Base-by-base conservation (phyloP, 92 coral and sea anemone genomes). In the Blastomussa wellsi region DNA sequence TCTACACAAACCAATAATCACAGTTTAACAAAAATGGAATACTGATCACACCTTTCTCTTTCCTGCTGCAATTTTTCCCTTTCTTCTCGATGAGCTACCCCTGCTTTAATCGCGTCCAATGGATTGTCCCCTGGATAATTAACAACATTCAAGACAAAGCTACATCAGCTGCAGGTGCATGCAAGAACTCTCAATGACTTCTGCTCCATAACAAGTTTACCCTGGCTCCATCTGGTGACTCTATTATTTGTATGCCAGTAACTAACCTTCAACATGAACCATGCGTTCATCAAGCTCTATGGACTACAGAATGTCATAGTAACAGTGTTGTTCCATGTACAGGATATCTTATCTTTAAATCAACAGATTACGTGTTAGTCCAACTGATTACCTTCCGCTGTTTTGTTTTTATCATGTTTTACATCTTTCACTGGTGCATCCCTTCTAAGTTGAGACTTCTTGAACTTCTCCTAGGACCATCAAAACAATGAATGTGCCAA, bases 391-490 rank as follows among this genome's bases (percentile, higher is more conserved):
- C 86, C 86, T 48, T 71, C 78, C 7, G 69, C 33, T 72, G 35
- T 35, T 53, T 22, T 24, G 13, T 5, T 55, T 29, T 53, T 51
- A 32, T 82, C 53, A 17, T 26, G 60, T 62, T 64, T 64, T 44
- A 2, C 32, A 5, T 41, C 37, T 36, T 49, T 32, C 16, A 35
- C 17, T 26, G 75, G 9, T 80, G n/a, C 28, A 62, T 26, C 28
- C 7, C 41, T 66, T 26, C 37, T 65, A 1, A 32, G 73, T 65
- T 47, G 60, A 17, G 49, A 1, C 14, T 52, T 51, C 24, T 72
- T 55, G 39, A 82, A 53, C 51, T 11, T 72, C 69, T 82, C 86
- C 86, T 70, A n/a, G 19, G 35, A 49, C 36, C 32, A 79, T 15
- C 32, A 31, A 69, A 44, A 13, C 11, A 12, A 12, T 9, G 35